Conservation (phyloP, 2,113 vertebrate genomes). For the cat (Felis catus) region F.catus_Fca126_mat1.0 CM031427.1:34074501-34075000, state of each 20-base stretch:
- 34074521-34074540: background rate
- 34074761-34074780: background rate
- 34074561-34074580: background rate
- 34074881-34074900: background rate
- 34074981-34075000: background rate
- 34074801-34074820: background rate
- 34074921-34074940: background rate
- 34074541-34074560: background rate
- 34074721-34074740: rapidly evolving
- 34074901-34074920: background rate
- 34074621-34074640: rapidly evolving
- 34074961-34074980: background rate
- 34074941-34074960: no score
- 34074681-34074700: slow-evolving; percentile 73
- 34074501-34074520: background rate
- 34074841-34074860: background rate
- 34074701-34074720: background rate
- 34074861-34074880: background rate
- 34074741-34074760: background rate
- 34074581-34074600: background rate
- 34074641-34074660: background rate
- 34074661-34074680: slow-evolving; percentile 63
- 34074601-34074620: background rate
- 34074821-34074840: background rate
- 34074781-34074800: no score